These are phyloP conservation scores for Pachyseris speciosa DNA, from an alignment of 64 coral and sea anemone genomes.

Conservation along the genomic window DNA sequence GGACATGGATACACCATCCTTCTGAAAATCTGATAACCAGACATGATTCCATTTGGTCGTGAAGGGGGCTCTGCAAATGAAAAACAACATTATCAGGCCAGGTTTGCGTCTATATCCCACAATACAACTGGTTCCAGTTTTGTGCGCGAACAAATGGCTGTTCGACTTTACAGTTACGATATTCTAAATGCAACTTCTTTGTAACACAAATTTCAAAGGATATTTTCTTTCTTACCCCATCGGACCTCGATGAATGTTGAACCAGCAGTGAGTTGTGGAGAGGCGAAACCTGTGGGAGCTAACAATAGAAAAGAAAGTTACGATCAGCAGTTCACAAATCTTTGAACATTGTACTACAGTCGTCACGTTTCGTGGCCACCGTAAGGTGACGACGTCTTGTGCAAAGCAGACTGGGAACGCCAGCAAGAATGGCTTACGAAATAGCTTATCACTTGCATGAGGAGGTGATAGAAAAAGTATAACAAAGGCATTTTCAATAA, in stretches of 20 bases:
- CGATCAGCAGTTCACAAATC: neutral
- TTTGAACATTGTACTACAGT: too few species aligned
- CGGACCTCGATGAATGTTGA: conserved; percentile 56
- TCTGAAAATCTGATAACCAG: conserved; percentile 84
- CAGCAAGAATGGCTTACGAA: too few species aligned
- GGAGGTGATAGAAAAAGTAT: too few species aligned
- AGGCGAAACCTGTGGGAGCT: conserved; percentile 72
- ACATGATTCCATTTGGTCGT: conserved; percentile 78
- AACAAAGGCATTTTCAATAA: too few species aligned
- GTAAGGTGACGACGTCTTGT: too few species aligned
- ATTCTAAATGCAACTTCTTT: too few species aligned
- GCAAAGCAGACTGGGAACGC: too few species aligned
- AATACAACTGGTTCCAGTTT: too few species aligned
- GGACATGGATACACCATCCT: conserved; percentile 69
- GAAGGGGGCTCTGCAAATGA: conserved; percentile 57
- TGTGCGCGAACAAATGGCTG: neutral
- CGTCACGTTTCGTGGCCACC: too few species aligned
- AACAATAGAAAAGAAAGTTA: neutral
- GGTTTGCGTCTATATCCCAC: too few species aligned
- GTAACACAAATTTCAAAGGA: neutral
- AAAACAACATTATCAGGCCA: neutral
- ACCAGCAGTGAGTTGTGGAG: conserved; percentile 50
- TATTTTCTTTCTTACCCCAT: conserved; percentile 56
- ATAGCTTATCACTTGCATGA: too few species aligned
- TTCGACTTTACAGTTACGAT: too few species aligned